A percentile compares a stretch with the other conserved stretches of the same genome.
Conservation (phyloP, 2,888 invertebrate species). For the Ophion ventricosus region DNA sequence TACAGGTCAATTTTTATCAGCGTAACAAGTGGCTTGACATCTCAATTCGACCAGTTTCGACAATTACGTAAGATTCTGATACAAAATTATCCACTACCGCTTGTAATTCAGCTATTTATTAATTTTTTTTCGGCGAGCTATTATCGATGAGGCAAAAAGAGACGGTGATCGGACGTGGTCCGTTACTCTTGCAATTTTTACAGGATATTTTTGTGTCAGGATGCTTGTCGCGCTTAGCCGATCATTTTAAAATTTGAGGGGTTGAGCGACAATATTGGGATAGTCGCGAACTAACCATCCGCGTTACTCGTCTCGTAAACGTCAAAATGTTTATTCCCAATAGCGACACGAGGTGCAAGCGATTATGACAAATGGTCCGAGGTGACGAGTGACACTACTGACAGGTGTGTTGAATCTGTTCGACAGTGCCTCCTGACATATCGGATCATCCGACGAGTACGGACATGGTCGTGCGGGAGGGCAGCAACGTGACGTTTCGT, state of each 20-base stretch:
- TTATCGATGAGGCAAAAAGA: too few relatives aligned
- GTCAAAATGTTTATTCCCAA: not conserved
- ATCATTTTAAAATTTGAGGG: not conserved
- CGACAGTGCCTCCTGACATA: slow-evolving; percentile 91
- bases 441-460: slow-evolving; percentile 90
- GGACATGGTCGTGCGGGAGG: slow-evolving; percentile 91
- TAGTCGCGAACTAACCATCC: not conserved
- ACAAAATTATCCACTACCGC: not conserved
- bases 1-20: not conserved
- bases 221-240: not conserved
- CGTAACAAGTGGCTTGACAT: not conserved
- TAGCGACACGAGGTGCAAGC: not conserved
- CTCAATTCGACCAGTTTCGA: not conserved
- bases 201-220: too few relatives aligned
- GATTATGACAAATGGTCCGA: not conserved
- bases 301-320: not conserved
- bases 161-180: too few relatives aligned
- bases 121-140: too few relatives aligned
- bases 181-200: too few relatives aligned
- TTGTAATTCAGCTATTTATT: not conserved
- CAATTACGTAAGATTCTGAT: not conserved
- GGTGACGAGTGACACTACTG: not conserved
- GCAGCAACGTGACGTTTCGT: slow-evolving; percentile 89
- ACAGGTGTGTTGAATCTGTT: slow-evolving; percentile 40
- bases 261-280: not conserved